Conservation (phyloP, 2,113 vertebrate genomes). For the Spea bombifrons region DNA sequence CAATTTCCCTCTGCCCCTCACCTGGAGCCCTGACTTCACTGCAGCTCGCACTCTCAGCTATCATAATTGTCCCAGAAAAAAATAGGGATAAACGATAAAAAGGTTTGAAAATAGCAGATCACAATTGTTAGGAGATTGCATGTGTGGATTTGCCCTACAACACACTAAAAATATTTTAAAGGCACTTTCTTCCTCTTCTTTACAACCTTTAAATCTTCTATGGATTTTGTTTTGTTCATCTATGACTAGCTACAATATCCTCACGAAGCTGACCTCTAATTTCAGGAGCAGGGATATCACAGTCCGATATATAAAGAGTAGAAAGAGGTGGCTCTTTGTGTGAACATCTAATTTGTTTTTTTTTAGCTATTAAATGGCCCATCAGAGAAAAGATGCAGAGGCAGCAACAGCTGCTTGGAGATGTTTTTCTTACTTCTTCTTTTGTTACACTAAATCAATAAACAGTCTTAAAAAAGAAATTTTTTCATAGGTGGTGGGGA, state of each 20-base stretch:
- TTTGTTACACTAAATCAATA: conserved; percentile 31
- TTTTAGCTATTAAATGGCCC: conserved; percentile 17
- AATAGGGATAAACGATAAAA: conserved; percentile 8
- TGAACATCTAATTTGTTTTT: conserved; percentile 13
- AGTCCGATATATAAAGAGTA: conserved; percentile 7
- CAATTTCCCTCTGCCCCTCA: too few species aligned
- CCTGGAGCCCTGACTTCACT: too few species aligned
- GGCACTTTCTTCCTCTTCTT: neutral
- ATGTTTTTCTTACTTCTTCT: conserved; percentile 1
- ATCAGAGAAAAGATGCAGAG: neutral
- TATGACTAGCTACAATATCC: conserved; percentile 6
- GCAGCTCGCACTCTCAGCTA: too few species aligned
- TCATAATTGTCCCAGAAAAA: conserved; percentile 2
- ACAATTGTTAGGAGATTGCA: neutral
- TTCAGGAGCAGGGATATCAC: conserved; percentile 1
- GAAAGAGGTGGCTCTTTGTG: neutral
- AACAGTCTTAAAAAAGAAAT: conserved; percentile 16
- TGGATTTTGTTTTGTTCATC: conserved; percentile 20
- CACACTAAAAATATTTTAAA: conserved; percentile 3
- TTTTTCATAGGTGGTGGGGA: conserved; percentile 24
- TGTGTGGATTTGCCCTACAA: neutral
- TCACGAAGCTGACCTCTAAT: neutral
- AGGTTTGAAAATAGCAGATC: conserved; percentile 1
- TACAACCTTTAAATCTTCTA: conserved; percentile 22
- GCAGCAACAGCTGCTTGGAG: neutral